Conservation (phyloP, 2,113 vertebrate genomes). For the Sceloporus undulatus region DNA sequence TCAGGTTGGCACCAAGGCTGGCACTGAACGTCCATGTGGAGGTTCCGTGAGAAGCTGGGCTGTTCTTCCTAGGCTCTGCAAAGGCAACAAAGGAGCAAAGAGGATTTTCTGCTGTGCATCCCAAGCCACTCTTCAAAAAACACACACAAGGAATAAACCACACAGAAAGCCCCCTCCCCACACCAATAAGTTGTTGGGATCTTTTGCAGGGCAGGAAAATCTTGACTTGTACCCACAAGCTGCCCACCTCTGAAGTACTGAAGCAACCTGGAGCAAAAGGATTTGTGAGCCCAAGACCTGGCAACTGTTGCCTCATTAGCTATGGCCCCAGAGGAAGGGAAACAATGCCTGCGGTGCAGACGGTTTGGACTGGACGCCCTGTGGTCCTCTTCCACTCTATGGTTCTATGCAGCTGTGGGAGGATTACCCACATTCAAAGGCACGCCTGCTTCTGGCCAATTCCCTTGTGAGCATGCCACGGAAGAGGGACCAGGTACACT, state of each 20-base stretch:
- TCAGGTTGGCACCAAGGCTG: constrained; percentile 78
- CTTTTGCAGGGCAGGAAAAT: not conserved
- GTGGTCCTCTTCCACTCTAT: too few species aligned
- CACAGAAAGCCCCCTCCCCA: not conserved
- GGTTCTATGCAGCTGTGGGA: too few species aligned
- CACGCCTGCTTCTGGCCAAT: not conserved
- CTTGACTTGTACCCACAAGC: not conserved
- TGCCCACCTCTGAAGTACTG: not conserved
- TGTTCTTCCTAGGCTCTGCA: constrained; percentile 73
- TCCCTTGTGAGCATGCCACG: not conserved
- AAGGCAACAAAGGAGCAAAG: not conserved
- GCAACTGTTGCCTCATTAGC: too few species aligned
- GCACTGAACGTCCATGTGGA: constrained; percentile 85
- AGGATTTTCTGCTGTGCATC: accelerated
- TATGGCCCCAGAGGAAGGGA: too few species aligned
- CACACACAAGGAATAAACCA: not conserved
- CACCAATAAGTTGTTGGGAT: too few species aligned
- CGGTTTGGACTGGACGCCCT: too few species aligned
- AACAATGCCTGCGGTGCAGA: too few species aligned
- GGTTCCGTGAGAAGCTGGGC: constrained; percentile 81
- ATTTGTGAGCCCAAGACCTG: too few species aligned
- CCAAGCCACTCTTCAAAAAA: not conserved
- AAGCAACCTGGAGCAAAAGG: not conserved
- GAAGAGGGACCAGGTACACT: not conserved
- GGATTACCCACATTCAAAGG: not conserved